Conservation (phyloP, 2,113 vertebrate genomes). For the Pangasianodon hypophthalmus region DNA sequence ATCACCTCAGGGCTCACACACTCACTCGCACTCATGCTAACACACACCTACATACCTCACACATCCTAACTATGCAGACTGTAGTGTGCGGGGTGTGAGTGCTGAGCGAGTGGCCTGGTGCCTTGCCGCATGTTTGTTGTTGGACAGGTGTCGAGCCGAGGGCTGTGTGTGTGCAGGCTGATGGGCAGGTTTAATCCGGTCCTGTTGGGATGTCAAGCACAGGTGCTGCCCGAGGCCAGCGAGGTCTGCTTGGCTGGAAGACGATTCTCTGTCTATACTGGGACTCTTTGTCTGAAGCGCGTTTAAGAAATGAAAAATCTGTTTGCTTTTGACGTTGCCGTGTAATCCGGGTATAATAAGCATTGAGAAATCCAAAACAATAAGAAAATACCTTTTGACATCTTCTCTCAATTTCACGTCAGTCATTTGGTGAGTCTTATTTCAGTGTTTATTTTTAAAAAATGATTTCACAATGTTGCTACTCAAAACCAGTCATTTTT, state of each 20-base stretch:
- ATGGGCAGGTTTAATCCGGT: constrained; percentile 74
- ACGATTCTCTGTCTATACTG: constrained; percentile 66
- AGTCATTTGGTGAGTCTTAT: constrained; percentile 42
- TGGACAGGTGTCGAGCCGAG: constrained; percentile 54
- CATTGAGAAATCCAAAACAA: constrained; percentile 59
- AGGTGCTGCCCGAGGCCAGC: constrained; percentile 65
- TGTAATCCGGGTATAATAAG: constrained; percentile 71
- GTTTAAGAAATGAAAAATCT: constrained; percentile 57
- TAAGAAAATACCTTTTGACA: constrained; percentile 67
- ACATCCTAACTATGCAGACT: constrained; percentile 28
- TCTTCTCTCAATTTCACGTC: constrained; percentile 56
- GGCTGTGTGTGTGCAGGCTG: constrained; percentile 53
- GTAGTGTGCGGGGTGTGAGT: constrained; percentile 16
- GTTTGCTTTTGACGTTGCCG: constrained; percentile 67
- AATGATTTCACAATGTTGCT: neutral
- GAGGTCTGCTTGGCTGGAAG: constrained; percentile 52
- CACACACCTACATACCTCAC: constrained; percentile 36
- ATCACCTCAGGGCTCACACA: constrained; percentile 30
- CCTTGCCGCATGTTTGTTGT: constrained; percentile 58
- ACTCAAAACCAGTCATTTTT: neutral
- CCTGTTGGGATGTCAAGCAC: constrained; percentile 68
- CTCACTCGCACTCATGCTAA: neutral
- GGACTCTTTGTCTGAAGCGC: constrained; percentile 68
- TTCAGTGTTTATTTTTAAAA: constrained; percentile 31
- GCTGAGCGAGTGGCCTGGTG: constrained; percentile 28